Evolutionary conservation across 2,797 vertebrate genomes (phyloP).

Genomic region (Anableps anableps): DNA sequence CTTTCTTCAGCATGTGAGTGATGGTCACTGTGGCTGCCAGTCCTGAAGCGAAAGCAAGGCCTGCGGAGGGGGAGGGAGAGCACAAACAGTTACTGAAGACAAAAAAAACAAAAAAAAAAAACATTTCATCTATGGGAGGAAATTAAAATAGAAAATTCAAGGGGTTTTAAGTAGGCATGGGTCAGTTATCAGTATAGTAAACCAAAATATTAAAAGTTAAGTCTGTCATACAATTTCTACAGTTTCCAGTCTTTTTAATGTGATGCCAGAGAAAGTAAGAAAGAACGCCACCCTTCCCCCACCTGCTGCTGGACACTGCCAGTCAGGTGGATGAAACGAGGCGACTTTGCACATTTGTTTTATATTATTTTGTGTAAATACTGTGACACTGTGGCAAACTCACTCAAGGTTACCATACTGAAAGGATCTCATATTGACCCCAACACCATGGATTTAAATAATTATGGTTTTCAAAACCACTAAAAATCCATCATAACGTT

Average conservation of each 20-base stretch:
- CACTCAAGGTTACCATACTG: neutral
- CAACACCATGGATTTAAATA: neutral
- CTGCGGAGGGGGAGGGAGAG: conserved; percentile 65
- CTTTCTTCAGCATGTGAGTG: conserved; percentile 88
- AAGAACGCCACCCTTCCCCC: neutral
- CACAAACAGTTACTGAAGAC: neutral
- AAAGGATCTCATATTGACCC: neutral
- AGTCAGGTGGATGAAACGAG: neutral
- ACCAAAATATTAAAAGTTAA: neutral
- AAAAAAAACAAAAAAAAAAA: neutral
- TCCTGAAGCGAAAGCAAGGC: conserved; percentile 90
- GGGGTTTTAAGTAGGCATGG: neutral
- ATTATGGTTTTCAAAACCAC: neutral
- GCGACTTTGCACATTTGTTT: neutral
- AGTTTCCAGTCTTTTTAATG: neutral
- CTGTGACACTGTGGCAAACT: neutral
- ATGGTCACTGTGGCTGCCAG: conserved; percentile 88
- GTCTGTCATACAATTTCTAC: neutral
- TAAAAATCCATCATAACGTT: neutral
- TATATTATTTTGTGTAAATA: neutral
- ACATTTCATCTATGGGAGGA: neutral
- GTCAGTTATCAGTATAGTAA: neutral
- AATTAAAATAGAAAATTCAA: neutral
- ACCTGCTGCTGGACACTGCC: neutral
- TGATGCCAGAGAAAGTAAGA: neutral